Base-by-base conservation (phyloP, 2,113 vertebrate genomes). In the Emydura subglobosa region DNA sequence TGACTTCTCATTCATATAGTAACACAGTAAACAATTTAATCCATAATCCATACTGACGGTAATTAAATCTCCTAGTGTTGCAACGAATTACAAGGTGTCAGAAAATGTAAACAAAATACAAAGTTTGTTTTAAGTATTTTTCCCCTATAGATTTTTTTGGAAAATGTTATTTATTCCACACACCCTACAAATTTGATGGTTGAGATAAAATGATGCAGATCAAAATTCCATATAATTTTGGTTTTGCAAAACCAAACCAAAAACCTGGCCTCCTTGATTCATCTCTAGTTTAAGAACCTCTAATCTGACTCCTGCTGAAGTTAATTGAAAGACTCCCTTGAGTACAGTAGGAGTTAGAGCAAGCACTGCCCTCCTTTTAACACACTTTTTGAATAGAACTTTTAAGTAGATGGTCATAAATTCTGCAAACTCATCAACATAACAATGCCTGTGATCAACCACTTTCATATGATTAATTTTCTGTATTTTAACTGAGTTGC, bases 391-490 rank as follows among this genome's bases (percentile, higher is more conserved):
- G 31, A 87, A 44, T 5, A 88, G 2, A 54, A 68, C 22, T 42
- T 82, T 34, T 55, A 85, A 72, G 78, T 31, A 34, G 50, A 79
- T 85, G 39, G 79, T 65, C 82, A 79, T 87, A 72, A 84, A 65
- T 93, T 84, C 91, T 61, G 61, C 91, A 89, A 91, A 92, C 31
- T 93, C 83, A 81, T 93, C 87, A 89, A 47, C 78, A 90, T 87
- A 82, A 83, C 90, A 92, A 88, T 92, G n/a, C 61, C 65, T 89
- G 55, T 97, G 96, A 97, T 96, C 92, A 96, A 79, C n/a, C 79
- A 82, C 79, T 89, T 92, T 42, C 34, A 22, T 2, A 54, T 47
- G 86, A 92, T 90, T 93, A 90, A n/a, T 88, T 89, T 94, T 93
- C 82, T 81, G 80, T 83, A 72, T 87, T 76, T 95, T 87, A 72